Evolutionary conservation across 2,113 vertebrate species (phyloP).

Genomic region (Oreocharis arfaki): DNA sequence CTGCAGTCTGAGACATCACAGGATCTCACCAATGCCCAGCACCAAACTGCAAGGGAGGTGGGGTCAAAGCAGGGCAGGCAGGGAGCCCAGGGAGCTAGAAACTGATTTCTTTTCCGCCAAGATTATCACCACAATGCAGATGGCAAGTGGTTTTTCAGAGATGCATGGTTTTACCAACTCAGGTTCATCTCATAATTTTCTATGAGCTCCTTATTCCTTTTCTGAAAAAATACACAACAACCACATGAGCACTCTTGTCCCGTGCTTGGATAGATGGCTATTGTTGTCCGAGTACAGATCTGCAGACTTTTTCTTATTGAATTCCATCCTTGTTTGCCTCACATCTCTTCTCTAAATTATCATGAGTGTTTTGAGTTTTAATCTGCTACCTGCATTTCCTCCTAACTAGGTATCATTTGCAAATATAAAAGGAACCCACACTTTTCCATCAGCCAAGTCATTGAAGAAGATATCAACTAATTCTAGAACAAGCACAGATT

Average conservation of each 20-base stretch:
- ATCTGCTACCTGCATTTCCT: not conserved
- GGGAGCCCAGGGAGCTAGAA: not conserved
- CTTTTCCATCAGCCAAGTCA: not conserved
- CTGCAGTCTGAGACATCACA: not conserved
- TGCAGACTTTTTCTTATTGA: not conserved
- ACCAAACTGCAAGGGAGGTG: not conserved
- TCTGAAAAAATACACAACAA: not conserved
- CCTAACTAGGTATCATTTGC: not conserved
- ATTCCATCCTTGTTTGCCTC: not conserved
- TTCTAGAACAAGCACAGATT: not conserved
- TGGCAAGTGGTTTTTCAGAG: not conserved
- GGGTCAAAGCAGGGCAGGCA: not conserved
- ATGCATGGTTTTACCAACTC: not conserved
- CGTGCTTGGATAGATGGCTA: not conserved
- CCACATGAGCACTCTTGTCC: not conserved
- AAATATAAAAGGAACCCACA: not conserved
- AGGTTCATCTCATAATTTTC: not conserved
- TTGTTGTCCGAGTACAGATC: not conserved
- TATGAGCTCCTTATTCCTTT: not conserved
- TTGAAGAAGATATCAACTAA: conserved; percentile 29
- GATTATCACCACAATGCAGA: not conserved
- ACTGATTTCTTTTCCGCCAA: not conserved
- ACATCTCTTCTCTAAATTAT: not conserved
- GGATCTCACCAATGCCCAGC: not conserved
- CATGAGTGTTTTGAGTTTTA: not conserved